Conservation (phyloP, 2,888 invertebrate genomes). For the Cacoxenus indagator region DNA sequence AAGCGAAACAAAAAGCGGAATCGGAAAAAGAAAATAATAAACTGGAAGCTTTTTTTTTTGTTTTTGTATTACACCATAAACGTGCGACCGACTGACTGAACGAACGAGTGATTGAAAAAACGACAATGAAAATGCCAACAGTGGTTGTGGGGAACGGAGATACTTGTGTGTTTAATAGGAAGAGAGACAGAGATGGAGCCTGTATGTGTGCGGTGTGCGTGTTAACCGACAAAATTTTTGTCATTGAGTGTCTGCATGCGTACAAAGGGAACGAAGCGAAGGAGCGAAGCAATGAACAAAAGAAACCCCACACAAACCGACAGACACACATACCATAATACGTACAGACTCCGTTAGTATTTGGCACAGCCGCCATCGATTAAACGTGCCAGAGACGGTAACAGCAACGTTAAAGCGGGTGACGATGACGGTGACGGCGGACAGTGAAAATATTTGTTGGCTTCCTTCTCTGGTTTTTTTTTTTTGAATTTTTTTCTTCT, state of each 20-base stretch:
- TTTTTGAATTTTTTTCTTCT: not conserved
- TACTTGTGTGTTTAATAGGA: too few relatives aligned
- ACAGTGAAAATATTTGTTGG: not conserved
- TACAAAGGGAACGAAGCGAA: not conserved
- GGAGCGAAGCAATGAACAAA: not conserved
- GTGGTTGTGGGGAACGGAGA: too few relatives aligned
- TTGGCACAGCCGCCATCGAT: conserved; percentile 28
- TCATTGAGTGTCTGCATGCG: conserved; percentile 42
- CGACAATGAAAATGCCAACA: too few relatives aligned
- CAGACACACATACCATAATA: conserved; percentile 26
- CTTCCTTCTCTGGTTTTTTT: not conserved
- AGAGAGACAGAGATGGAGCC: conserved; percentile 4
- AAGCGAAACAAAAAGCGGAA: conserved; percentile 25
- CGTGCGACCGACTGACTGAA: not conserved
- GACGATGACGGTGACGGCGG: not conserved
- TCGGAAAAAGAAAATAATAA: conserved; percentile 27
- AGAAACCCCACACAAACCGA: conserved; percentile 16
- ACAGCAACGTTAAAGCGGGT: too few relatives aligned
- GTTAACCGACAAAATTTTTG: conserved; percentile 43
- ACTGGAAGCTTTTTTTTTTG: conserved; percentile 45
- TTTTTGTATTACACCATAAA: conserved; percentile 12
- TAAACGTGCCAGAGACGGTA: too few relatives aligned
- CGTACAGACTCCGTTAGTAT: not conserved
- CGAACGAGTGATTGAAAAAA: not conserved
- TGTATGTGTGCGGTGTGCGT: conserved; percentile 11